Conservation (phyloP, 30 jellyfish, hydroid and myxozoan genomes). For the Aurelia aurita region DNA sequence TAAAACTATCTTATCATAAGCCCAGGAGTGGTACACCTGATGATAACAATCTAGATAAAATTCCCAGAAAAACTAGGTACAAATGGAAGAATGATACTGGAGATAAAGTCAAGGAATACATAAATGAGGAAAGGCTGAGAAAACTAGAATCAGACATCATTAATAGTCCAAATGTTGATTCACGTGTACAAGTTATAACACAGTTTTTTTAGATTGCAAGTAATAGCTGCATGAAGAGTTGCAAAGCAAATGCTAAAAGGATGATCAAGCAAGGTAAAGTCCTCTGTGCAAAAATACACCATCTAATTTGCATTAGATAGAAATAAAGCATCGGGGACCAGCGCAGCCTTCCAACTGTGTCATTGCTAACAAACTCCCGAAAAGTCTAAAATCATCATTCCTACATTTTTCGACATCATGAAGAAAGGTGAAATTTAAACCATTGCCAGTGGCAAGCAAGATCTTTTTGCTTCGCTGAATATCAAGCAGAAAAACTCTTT, state of each 20-base stretch:
- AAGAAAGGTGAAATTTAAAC: slow-evolving; percentile 1
- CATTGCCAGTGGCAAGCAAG: slow-evolving; percentile 14
- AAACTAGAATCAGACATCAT: neutral
- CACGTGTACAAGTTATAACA: neutral
- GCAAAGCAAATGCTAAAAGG: too few relatives aligned
- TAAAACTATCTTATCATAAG: neutral
- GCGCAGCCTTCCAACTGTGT: slow-evolving; percentile 1
- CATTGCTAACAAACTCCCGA: slow-evolving; percentile 20
- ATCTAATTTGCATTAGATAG: too few relatives aligned
- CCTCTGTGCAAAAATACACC: too few relatives aligned
- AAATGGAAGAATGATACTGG: too few relatives aligned
- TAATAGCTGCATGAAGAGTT: too few relatives aligned
- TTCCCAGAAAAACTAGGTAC: too few relatives aligned
- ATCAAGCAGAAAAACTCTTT: slow-evolving; percentile 1
- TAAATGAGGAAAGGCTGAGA: too few relatives aligned
- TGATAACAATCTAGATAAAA: too few relatives aligned
- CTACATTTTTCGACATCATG: too few relatives aligned
- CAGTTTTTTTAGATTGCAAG: neutral
- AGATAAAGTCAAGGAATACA: too few relatives aligned
- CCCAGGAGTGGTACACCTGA: too few relatives aligned
- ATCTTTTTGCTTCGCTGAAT: neutral
- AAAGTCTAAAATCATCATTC: slow-evolving; percentile 13
- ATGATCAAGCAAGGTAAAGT: too few relatives aligned
- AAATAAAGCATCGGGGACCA: slow-evolving; percentile 1
- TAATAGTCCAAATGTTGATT: neutral